Evolutionary conservation across 2,797 vertebrate species (phyloP).

Genomic region (Dryobates pubescens): DNA sequence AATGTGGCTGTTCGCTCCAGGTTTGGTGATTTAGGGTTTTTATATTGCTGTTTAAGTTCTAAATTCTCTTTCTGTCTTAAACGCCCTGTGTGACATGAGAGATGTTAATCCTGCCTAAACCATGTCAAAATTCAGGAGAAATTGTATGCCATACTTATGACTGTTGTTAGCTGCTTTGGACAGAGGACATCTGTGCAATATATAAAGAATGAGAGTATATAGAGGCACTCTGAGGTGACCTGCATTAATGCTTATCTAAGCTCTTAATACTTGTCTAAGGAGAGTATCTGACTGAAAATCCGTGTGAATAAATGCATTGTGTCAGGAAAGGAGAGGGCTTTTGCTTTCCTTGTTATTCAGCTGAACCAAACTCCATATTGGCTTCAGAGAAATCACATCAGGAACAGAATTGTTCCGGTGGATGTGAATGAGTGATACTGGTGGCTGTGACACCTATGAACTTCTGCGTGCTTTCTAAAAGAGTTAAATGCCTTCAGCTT

Average conservation of each 20-base stretch:
- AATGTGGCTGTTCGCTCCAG: neutral
- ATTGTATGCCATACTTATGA: neutral
- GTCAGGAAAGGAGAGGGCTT: neutral
- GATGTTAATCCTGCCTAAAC: neutral
- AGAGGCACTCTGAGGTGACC: neutral
- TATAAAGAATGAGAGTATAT: neutral
- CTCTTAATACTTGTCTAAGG: neutral
- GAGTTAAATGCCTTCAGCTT: neutral
- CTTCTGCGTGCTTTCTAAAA: neutral
- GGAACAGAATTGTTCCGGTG: neutral
- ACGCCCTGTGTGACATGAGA: neutral
- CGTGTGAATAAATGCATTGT: neutral
- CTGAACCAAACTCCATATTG: neutral
- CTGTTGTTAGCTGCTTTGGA: neutral
- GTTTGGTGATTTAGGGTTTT: neutral
- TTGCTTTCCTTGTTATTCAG: neutral
- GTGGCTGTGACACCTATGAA: neutral
- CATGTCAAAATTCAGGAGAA: neutral
- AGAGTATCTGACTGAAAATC: conserved; percentile 2
- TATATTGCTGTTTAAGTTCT: neutral
- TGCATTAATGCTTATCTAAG: neutral
- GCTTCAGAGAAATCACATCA: neutral
- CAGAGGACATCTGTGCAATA: neutral
- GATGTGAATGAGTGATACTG: neutral
- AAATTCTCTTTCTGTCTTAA: neutral